A percentile compares a stretch with the other conserved stretches of the same genome.
Conservation (phyloP, 2,797 vertebrate species). For the Cirrhinus molitorella region DNA sequence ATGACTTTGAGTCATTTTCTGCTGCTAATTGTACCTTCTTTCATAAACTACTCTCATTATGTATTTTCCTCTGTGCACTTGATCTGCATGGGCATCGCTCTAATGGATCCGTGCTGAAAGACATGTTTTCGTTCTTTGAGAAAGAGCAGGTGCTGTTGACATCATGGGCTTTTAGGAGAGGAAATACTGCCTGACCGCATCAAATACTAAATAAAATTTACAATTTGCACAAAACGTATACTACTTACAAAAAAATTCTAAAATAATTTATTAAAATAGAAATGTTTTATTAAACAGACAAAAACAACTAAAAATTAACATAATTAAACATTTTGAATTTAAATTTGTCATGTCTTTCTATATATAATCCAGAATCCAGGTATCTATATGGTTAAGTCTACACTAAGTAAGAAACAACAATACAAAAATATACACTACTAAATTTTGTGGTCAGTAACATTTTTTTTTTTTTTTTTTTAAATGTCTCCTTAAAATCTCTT, state of each 20-base stretch:
- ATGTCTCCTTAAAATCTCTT: neutral
- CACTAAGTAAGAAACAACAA: neutral
- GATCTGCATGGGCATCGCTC: constrained; percentile 20
- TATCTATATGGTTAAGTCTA: too few species aligned
- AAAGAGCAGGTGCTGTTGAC: neutral
- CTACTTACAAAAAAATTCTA: neutral
- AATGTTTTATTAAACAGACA: too few species aligned
- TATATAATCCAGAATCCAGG: neutral
- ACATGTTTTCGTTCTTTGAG: neutral
- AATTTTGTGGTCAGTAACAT: neutral
- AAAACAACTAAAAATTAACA: too few species aligned
- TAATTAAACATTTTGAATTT: too few species aligned
- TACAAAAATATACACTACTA: neutral
- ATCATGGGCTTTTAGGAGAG: neutral
- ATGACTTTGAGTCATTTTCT: neutral
- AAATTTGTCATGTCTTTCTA: neutral
- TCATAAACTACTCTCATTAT: constrained; percentile 20
- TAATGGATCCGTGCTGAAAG: constrained; percentile 35
- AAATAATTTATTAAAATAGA: neutral
- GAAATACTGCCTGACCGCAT: neutral
- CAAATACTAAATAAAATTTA: neutral
- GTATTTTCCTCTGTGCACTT: constrained; percentile 8
- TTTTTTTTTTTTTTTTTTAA: too few species aligned
- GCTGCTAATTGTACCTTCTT: constrained; percentile 8
- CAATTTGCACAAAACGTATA: neutral